These are phyloP conservation scores for Meliscaeva auricollis DNA, from an alignment of 2,888 invertebrate genomes.

Conservation along the genomic window DNA sequence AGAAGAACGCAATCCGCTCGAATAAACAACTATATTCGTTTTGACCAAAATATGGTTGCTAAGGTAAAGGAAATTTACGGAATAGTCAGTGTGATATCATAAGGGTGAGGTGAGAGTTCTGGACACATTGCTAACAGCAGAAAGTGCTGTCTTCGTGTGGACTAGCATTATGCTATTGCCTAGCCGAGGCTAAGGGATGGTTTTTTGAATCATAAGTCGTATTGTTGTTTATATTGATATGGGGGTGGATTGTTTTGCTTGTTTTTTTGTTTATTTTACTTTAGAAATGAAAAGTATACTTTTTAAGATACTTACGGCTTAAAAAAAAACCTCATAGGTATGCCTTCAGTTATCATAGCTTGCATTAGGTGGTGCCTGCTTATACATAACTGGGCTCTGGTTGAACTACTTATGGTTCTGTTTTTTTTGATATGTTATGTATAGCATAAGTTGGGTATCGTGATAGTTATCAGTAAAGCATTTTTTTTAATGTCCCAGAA, in stretches of 20 bases:
- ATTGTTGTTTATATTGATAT: slow-evolving; percentile 15
- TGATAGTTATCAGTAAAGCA: not conserved
- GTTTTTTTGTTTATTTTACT: not conserved
- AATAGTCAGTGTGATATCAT: not conserved
- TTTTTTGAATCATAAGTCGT: slow-evolving; percentile 7
- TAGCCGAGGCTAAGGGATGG: slow-evolving; percentile 18
- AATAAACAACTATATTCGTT: slow-evolving; percentile 64
- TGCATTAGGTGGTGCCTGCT: not conserved
- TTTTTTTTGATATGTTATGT: slow-evolving; percentile 6
- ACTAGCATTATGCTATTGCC: slow-evolving; percentile 42
- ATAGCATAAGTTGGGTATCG: not conserved
- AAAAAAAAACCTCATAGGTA: not conserved
- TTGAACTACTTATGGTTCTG: slow-evolving; percentile 12
- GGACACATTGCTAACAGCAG: slow-evolving; percentile 13
- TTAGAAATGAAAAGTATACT: not conserved
- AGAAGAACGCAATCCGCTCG: slow-evolving; percentile 38
- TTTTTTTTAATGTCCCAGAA: not conserved
- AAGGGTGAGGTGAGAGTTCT: slow-evolving; percentile 35
- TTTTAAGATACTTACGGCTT: slow-evolving; percentile 30
- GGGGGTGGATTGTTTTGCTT: slow-evolving; percentile 15
- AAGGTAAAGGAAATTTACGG: slow-evolving; percentile 43
- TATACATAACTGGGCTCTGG: not conserved
- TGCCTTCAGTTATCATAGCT: slow-evolving; percentile 1
- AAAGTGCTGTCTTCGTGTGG: slow-evolving; percentile 44
- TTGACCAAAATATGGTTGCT: slow-evolving; percentile 59